A percentile compares a stretch with the other conserved stretches of the same genome.
Evolutionary conservation across 2,797 vertebrate genomes (phyloP).

Genomic region (Aeoliscus strigatus): DNA sequence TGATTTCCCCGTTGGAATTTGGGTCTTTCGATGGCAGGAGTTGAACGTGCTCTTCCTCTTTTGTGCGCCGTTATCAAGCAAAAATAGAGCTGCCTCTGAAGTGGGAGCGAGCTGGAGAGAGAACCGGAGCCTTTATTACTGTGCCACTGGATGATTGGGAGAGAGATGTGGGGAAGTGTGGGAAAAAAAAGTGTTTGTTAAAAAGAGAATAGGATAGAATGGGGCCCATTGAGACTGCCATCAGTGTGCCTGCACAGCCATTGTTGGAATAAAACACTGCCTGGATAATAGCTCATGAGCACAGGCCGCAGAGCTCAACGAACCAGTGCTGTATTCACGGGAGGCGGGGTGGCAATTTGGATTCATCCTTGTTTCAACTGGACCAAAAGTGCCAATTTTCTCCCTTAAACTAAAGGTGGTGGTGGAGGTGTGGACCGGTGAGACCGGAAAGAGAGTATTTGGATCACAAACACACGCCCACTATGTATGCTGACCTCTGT

Average conservation of each 20-base stretch:
- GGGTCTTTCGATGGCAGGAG: conserved; percentile 5
- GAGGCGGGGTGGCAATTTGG: conserved; percentile 46
- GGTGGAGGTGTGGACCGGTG: conserved; percentile 8
- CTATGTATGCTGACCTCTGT: too few relatives aligned
- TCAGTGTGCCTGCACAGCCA: conserved; percentile 37
- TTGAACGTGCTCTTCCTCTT: conserved; percentile 18
- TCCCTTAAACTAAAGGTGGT: too few relatives aligned
- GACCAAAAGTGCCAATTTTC: conserved; percentile 52
- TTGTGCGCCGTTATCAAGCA: conserved; percentile 38
- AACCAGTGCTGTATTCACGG: conserved; percentile 40
- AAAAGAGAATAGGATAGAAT: conserved; percentile 33
- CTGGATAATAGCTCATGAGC: conserved; percentile 52
- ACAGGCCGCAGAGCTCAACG: conserved; percentile 35
- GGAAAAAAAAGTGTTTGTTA: conserved; percentile 44
- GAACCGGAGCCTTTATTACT: conserved; percentile 19
- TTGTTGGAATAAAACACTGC: conserved; percentile 50
- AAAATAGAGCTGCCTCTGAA: conserved; percentile 19
- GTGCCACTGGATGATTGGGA: conserved; percentile 22
- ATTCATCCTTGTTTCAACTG: conserved; percentile 71
- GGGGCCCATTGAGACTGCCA: conserved; percentile 39
- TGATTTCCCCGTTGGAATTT: conserved; percentile 44
- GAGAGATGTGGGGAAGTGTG: conserved; percentile 24
- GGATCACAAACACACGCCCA: too few relatives aligned
- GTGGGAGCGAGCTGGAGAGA: conserved; percentile 1
- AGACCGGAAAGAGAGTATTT: not conserved